phyloP scores from a whole-genome alignment of 2,797 vertebrate species.

The Podargus strigoides region DNA sequence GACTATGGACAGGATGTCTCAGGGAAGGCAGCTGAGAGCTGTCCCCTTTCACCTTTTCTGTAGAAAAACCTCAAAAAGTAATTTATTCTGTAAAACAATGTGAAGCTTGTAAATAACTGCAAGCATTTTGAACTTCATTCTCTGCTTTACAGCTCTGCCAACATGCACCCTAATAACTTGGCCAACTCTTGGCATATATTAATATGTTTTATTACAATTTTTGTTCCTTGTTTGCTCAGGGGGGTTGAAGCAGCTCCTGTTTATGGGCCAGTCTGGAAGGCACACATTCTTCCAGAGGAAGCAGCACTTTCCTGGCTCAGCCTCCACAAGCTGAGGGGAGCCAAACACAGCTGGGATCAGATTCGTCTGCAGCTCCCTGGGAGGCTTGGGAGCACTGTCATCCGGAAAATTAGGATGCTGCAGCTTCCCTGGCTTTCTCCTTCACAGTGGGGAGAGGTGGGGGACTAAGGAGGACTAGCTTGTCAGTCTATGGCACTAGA shows the following conservation, averaged over 20 bases:
- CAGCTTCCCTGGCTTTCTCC: neutral
- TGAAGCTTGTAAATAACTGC: conserved; percentile 19
- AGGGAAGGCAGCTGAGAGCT: neutral
- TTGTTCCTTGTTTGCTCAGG: neutral
- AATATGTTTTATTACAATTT: neutral
- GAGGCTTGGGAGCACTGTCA: neutral
- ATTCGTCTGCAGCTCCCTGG: neutral
- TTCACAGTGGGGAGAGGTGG: neutral
- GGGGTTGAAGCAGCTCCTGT: neutral
- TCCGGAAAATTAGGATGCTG: neutral
- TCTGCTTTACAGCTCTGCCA: conserved; percentile 19
- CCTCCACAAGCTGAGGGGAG: neutral
- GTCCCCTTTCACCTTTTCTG: neutral
- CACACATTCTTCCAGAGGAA: neutral
- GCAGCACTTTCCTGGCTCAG: neutral
- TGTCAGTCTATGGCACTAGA: neutral
- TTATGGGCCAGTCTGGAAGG: neutral
- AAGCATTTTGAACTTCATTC: neutral
- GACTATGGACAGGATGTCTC: neutral
- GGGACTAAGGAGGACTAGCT: neutral
- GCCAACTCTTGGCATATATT: neutral
- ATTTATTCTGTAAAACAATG: conserved; percentile 17
- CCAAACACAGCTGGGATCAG: neutral
- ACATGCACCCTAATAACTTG: neutral
- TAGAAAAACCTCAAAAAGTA: neutral